Evolutionary conservation across 2,113 vertebrate genomes (phyloP).

Genomic region (Coryphaenoides rupestris): DNA sequence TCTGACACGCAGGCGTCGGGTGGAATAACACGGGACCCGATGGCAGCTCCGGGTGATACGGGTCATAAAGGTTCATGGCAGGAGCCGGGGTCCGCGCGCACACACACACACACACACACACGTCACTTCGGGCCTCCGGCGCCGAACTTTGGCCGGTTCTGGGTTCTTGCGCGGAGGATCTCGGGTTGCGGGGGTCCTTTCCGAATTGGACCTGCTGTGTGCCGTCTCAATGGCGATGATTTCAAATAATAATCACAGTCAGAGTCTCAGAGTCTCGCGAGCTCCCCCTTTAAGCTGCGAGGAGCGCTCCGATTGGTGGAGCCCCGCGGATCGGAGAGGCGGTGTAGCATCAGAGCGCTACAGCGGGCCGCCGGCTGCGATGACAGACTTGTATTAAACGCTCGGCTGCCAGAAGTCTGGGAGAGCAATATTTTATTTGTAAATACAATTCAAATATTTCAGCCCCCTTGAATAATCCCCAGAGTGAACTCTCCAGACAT

Average conservation of each 20-base stretch:
- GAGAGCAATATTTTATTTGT: constrained; percentile 44
- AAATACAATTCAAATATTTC: constrained; percentile 39
- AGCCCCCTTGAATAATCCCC: constrained; percentile 23
- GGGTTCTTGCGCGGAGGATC: too few species aligned
- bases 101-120: too few species aligned
- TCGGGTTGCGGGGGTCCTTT: constrained; percentile 53
- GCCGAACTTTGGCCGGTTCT: constrained; percentile 29
- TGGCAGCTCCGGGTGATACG: constrained; percentile 58
- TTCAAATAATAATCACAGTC: not conserved
- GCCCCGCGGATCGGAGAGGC: not conserved
- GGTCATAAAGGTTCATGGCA: constrained; percentile 54
- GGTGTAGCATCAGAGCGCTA: not conserved
- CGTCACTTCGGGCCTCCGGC: constrained; percentile 39
- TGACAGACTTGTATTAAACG: constrained; percentile 17
- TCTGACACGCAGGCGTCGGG: constrained; percentile 48
- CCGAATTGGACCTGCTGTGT: constrained; percentile 32
- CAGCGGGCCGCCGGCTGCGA: constrained; percentile 16
- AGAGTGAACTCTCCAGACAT: constrained; percentile 21
- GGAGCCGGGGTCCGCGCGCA: constrained; percentile 36
- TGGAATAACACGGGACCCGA: constrained; percentile 58
- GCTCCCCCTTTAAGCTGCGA: not conserved
- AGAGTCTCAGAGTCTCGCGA: too few species aligned
- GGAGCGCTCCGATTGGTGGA: not conserved
- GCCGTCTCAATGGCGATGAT: not conserved
- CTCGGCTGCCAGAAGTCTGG: constrained; percentile 19